These are phyloP conservation scores for Cordilura impudica DNA, from an alignment of 2,888 invertebrate genomes.

Conservation along the genomic window DNA sequence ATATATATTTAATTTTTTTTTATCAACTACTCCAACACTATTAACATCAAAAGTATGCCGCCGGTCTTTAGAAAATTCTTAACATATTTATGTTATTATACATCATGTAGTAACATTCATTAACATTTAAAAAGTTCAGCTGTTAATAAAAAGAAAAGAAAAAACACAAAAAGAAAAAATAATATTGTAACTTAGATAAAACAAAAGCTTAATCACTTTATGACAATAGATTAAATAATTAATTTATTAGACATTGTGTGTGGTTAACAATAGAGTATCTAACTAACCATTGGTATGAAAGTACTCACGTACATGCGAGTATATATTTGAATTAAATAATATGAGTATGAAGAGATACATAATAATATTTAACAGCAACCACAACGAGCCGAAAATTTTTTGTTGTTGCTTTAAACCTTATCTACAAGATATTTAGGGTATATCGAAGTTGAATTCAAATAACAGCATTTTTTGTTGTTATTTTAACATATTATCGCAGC, in stretches of 20 bases:
- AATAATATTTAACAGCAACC: background rate
- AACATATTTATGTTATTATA: background rate
- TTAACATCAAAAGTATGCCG: background rate
- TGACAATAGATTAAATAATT: constrained; percentile 44
- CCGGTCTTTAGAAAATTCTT: background rate
- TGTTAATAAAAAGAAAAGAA: constrained; percentile 6
- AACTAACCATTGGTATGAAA: no score
- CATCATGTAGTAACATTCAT: background rate
- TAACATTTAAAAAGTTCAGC: background rate
- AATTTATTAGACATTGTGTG: constrained; percentile 34
- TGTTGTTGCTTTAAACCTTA: constrained; percentile 27
- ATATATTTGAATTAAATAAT: no score
- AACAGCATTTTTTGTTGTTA: constrained; percentile 16
- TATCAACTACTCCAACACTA: no score
- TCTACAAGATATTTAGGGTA: constrained; percentile 48
- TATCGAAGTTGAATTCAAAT: background rate
- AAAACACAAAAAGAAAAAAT: constrained; percentile 17
- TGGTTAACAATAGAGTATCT: background rate
- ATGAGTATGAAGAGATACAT: constrained; percentile 20
- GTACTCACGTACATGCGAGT: no score
- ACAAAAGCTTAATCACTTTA: constrained; percentile 50
- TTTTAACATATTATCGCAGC: constrained; percentile 69
- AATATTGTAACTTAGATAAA: background rate
- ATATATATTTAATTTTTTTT: no score
- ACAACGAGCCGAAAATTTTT: background rate